These are phyloP conservation scores for Cairina moschata DNA, from an alignment of 2,113 vertebrate genomes.

Conservation along the genomic window DNA sequence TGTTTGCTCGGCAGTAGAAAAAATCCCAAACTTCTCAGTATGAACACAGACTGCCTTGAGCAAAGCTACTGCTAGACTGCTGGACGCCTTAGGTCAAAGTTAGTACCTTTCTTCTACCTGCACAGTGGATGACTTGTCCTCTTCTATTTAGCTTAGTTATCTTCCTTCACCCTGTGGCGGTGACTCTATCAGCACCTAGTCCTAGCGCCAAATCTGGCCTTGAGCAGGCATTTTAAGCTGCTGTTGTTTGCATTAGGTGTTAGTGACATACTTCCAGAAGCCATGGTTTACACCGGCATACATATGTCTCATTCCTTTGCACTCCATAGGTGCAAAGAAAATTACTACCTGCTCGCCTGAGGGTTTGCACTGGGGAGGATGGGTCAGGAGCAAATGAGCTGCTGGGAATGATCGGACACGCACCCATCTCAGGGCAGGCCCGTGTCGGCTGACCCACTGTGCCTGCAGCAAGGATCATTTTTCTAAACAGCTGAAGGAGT, in stretches of 20 bases:
- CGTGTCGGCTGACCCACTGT: not conserved
- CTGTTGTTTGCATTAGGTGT: not conserved
- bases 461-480: not conserved
- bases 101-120: not conserved
- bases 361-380: not conserved
- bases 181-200: not conserved
- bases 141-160: not conserved
- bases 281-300: not conserved
- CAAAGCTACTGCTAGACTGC: not conserved
- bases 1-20: not conserved
- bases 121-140: not conserved
- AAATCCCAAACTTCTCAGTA: not conserved
- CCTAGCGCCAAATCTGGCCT: not conserved
- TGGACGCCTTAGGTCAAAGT: not conserved
- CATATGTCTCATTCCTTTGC: not conserved
- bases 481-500: not conserved
- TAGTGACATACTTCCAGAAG: not conserved
- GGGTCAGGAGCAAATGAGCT: not conserved
- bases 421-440: not conserved
- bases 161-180: not conserved
- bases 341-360: not conserved
- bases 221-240: not conserved
- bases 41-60: not conserved
- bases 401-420: not conserved
- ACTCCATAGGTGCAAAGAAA: not conserved